These are phyloP conservation scores for Virgularia gustaviana DNA, from an alignment of 92 coral and sea anemone species.

Conservation along the genomic window DNA sequence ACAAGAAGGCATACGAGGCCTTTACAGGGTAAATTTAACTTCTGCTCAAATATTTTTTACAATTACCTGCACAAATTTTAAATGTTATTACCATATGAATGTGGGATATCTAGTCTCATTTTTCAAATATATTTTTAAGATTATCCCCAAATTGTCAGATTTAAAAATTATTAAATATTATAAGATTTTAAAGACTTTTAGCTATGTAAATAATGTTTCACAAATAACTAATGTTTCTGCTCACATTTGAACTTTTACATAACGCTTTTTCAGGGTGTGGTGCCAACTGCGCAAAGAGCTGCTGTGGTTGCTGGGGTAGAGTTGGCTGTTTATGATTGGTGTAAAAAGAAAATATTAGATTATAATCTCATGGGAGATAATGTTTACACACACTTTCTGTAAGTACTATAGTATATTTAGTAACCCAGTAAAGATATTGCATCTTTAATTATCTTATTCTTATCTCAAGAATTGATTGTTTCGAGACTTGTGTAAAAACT, in stretches of 20 bases:
- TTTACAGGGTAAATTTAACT: too few species aligned
- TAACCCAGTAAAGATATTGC: too few species aligned
- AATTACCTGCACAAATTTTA: too few species aligned
- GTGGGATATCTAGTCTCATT: too few species aligned
- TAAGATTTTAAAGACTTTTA: neutral
- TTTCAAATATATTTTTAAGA: too few species aligned
- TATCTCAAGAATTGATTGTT: neutral
- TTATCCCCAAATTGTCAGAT: too few species aligned
- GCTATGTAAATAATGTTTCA: neutral
- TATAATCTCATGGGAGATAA: slow-evolving; percentile 72
- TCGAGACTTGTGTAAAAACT: too few species aligned
- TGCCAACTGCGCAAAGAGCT: slow-evolving; percentile 92
- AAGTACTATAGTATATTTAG: neutral
- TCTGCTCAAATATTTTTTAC: too few species aligned
- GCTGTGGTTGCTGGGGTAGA: slow-evolving; percentile 94
- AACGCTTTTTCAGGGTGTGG: slow-evolving; percentile 78
- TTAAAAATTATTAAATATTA: neutral
- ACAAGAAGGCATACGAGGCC: too few species aligned
- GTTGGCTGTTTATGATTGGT: slow-evolving; percentile 89
- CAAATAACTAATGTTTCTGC: neutral
- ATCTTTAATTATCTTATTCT: neutral
- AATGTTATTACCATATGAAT: too few species aligned
- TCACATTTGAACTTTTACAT: neutral
- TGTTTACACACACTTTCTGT: slow-evolving; percentile 89
- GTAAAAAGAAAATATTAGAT: slow-evolving; percentile 75